These are phyloP conservation scores for Plemyria rubiginata DNA, from an alignment of 2,888 invertebrate genomes.

Conservation along the genomic window DNA sequence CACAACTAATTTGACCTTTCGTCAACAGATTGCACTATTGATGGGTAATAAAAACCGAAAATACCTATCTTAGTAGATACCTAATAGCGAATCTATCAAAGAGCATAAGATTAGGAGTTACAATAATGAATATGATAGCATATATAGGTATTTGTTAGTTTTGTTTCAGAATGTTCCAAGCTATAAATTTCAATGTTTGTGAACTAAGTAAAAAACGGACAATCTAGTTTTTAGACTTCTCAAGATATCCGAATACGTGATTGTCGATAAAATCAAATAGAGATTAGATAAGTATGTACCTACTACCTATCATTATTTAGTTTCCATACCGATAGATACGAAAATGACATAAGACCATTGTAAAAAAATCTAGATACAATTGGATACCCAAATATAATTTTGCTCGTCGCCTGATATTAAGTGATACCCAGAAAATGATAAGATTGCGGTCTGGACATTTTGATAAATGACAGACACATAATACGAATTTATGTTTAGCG, in stretches of 20 bases:
- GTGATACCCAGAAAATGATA: slow-evolving; percentile 14
- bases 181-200: too few relatives aligned
- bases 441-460: slow-evolving; percentile 5
- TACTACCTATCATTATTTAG: not conserved
- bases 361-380: not conserved
- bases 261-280: not conserved
- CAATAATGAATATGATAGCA: too few relatives aligned
- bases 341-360: slow-evolving; percentile 6
- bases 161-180: too few relatives aligned
- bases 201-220: not conserved
- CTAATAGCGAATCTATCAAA: not conserved
- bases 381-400: slow-evolving; percentile 7
- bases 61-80: too few relatives aligned
- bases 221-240: not conserved
- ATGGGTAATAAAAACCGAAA: not conserved
- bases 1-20: not conserved
- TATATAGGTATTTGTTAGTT: too few relatives aligned
- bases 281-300: not conserved
- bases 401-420: slow-evolving; percentile 6
- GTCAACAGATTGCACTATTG: not conserved
- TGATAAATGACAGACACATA: not conserved
- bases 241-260: not conserved
- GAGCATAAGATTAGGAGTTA: too few relatives aligned
- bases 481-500: not conserved
- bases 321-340: slow-evolving; percentile 1